A percentile compares a stretch with the other conserved stretches of the same genome.
phyloP scores from a whole-genome alignment of 2,888 invertebrate genomes.

The Tetanocera ferruginea region DNA sequence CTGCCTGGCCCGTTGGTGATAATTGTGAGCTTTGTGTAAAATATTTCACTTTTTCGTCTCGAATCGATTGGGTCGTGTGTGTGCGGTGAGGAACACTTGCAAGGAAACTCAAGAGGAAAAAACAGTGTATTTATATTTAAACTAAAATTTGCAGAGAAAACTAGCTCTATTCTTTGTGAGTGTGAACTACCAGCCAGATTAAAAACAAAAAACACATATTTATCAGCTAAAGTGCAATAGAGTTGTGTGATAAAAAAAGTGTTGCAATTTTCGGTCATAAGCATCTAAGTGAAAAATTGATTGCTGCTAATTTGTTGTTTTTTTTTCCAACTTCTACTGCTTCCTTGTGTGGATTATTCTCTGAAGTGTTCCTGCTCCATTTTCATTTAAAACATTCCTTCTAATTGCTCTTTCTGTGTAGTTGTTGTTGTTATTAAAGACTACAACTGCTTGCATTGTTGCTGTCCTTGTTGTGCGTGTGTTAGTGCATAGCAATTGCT shows the following conservation, averaged over 20 bases:
- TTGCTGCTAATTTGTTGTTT: conserved; percentile 19
- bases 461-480: conserved; percentile 29
- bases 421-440: not conserved
- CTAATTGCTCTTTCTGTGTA: conserved; percentile 1
- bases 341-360: conserved; percentile 1
- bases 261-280: not conserved
- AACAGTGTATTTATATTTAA: not conserved
- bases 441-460: conserved; percentile 21
- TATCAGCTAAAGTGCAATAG: not conserved
- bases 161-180: not conserved
- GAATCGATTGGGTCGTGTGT: conserved; percentile 51
- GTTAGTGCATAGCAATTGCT: conserved; percentile 42
- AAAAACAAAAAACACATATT: not conserved
- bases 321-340: not conserved
- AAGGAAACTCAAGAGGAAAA: not conserved
- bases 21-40: not conserved
- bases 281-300: conserved; percentile 20
- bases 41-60: conserved; percentile 50
- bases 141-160: not conserved
- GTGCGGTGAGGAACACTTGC: conserved; percentile 24
- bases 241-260: not conserved
- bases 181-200: not conserved
- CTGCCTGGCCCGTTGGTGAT: too few relatives aligned
- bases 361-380: conserved; percentile 36
- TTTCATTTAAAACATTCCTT: conserved; percentile 39